These are phyloP conservation scores for Cyanoramphus novaezelandiae DNA, from an alignment of 2,113 vertebrate genomes.

Conservation along the genomic window DNA sequence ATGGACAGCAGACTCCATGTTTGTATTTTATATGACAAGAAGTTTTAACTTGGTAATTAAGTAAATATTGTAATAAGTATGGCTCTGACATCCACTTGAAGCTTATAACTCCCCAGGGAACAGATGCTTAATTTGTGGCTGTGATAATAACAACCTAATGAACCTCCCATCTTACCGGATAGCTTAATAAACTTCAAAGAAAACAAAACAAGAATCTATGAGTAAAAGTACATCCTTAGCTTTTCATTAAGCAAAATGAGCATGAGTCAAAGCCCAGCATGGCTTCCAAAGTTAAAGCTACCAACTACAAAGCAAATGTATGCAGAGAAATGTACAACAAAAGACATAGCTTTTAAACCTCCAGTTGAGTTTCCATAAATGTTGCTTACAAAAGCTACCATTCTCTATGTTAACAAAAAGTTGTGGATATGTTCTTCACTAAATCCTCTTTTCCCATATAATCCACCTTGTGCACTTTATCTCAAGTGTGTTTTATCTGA, in stretches of 20 bases:
- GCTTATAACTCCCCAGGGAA: slow-evolving; percentile 87
- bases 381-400: slow-evolving; percentile 89
- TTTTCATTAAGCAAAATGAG: slow-evolving; percentile 88
- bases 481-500: slow-evolving; percentile 97
- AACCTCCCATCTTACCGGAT: slow-evolving; percentile 83
- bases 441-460: slow-evolving; percentile 99
- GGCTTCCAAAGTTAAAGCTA: slow-evolving; percentile 88
- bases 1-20: slow-evolving; percentile 18
- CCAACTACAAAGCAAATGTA: slow-evolving; percentile 90
- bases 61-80: slow-evolving; percentile 91
- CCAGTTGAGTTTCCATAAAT: slow-evolving; percentile 93
- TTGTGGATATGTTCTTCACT: slow-evolving; percentile 96
- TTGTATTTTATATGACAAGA: slow-evolving; percentile 65
- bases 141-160: slow-evolving; percentile 91
- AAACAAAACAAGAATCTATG: slow-evolving; percentile 83
- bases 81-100: slow-evolving; percentile 75
- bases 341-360: slow-evolving; percentile 92
- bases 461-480: slow-evolving; percentile 97
- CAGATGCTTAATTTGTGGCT: slow-evolving; percentile 86
- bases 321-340: slow-evolving; percentile 99
- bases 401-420: slow-evolving; percentile 95
- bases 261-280: slow-evolving; percentile 87
- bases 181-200: slow-evolving; percentile 92
- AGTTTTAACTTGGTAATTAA: slow-evolving; percentile 76
- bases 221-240: slow-evolving; percentile 87